phyloP scores from a whole-genome alignment of 2,113 vertebrate species.

The Casuarius casuarius region DNA sequence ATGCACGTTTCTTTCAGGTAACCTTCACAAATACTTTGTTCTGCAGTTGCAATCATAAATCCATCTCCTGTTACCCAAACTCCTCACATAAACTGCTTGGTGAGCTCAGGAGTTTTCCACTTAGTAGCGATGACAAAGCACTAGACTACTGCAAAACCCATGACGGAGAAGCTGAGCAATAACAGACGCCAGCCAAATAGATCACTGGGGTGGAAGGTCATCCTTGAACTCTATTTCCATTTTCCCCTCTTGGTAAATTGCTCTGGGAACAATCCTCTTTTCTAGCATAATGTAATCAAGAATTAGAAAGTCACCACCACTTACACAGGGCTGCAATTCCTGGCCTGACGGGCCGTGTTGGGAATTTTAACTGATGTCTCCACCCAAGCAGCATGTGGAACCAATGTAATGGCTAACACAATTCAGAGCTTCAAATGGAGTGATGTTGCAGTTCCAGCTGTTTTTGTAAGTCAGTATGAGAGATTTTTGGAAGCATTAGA shows the following conservation, averaged over 20 bases:
- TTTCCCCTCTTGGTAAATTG: constrained; percentile 17
- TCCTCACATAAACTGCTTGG: not conserved
- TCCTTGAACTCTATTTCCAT: constrained; percentile 1
- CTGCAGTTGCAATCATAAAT: not conserved
- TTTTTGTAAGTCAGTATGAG: not conserved
- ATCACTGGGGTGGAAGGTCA: constrained; percentile 56
- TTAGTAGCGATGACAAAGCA: constrained; percentile 25
- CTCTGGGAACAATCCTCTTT: constrained; percentile 38
- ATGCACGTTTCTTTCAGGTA: not conserved
- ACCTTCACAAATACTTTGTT: not conserved
- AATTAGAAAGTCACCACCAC: constrained; percentile 44
- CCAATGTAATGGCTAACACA: constrained; percentile 57
- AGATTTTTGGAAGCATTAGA: not conserved
- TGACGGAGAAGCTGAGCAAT: constrained; percentile 55
- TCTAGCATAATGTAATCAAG: constrained; percentile 30
- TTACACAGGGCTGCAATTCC: constrained; percentile 46
- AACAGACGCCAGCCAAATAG: not conserved
- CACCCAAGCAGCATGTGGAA: constrained; percentile 53
- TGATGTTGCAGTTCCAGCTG: constrained; percentile 30
- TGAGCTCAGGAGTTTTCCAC: constrained; percentile 45
- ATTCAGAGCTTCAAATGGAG: constrained; percentile 67
- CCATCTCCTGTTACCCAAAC: not conserved
- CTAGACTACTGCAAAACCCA: not conserved
- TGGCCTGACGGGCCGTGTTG: constrained; percentile 12
- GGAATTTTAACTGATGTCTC: constrained; percentile 53